Base-by-base conservation (phyloP, 1,140 invertebrate species). In the Lordiphosa collinella region DNA sequence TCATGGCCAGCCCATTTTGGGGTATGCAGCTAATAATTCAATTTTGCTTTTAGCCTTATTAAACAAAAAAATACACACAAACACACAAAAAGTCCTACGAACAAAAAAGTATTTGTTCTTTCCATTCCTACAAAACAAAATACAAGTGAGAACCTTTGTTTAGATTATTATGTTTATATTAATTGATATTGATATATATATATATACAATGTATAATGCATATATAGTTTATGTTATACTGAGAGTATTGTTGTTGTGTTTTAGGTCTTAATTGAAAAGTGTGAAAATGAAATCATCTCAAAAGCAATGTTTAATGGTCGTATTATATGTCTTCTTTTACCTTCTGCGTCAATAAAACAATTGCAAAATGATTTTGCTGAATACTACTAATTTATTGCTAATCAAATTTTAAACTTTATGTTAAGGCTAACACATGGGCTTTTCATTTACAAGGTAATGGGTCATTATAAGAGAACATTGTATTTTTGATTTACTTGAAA, bases 191-290 rank as follows among this genome's bases (percentile, higher is more conserved):
- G 25, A 29, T 29, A 49, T 50, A 53, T 40, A 58, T 44, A 59
- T 63, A 69, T 59, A 60, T 53, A 74, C 71, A 72, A 59, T 79
- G 75, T 79, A 82, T 70, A 84, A 80, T 76, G 71, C 63, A 82
- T 82, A 80, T 80, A 80, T 80, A 82, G 76, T 80, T 74, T 82
- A 71, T 80, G 55, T 82, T 82, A 82, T 80, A 80, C 71, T 76
- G 66, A 71, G 62, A 76, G 78, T 80, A 80, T 80, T 80, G 61
- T 80, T 80, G 75, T 80, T 82, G 76, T 78, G 76, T 80, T 80
- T 70, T 82, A 80, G 61, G 64, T 57, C 47, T 54, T 63, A 63
- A 75, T 52, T 50, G 64, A 18, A 13, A 10, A 13, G 52, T 59
- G 34, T 57, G 57, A 55, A 75, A 70, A 66, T 58, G 65, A 60